Evolutionary conservation across 2,888 invertebrate genomes (phyloP), one percentile per base, ranked within the genome.

Genomic region (Lithophane ornitopus): DNA sequence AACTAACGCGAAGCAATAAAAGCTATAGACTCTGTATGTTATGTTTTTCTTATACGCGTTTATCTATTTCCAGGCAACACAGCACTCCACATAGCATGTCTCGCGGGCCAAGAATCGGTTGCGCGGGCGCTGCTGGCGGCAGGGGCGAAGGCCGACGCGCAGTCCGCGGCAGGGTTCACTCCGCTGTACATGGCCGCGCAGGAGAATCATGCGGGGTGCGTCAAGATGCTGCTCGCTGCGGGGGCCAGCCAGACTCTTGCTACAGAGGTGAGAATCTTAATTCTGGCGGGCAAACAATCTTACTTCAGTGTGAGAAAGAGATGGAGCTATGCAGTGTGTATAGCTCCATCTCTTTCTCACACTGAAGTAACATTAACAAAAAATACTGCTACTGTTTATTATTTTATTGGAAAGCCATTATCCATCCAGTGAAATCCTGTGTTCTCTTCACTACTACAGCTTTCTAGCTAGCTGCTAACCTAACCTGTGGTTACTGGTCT

Each of bases 101-200:
- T 99, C 95, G 99, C 99, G 78, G 99, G 99, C 0, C 99, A 99
- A 95, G 98, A 98, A 92, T 98, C 99, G 88, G 99, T 99, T 78
- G 99, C 99, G 73, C 98, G 98, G 91, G 97, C 99, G 90, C 97
- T 99, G 86, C 98, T 99, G 69, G 98, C 98, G 89, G 98, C 98
- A 90, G 98, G 98, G 88, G 99, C 99, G 88, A 98, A 98, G 91
- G 98, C 99, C 88, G 99, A 99, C 95, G 99, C 99, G 22, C 99
- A 99, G 94, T 99, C 99, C 1, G 98, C 99, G 87, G 99, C 99
- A 93, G 99, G 99, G 63, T 99, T 99, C 96, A 99, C 99, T 0
- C 99, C 99, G 0, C 97, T 99, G 63, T 99, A 99, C 94, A 99
- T 99, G 99, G 99, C 99, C 7, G 99, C 99, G 16, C 99, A 99